Evolutionary conservation across 2,797 vertebrate genomes (phyloP), one percentile per base, ranked within the genome.

Genomic region (Silurus lanzhouensis): DNA sequence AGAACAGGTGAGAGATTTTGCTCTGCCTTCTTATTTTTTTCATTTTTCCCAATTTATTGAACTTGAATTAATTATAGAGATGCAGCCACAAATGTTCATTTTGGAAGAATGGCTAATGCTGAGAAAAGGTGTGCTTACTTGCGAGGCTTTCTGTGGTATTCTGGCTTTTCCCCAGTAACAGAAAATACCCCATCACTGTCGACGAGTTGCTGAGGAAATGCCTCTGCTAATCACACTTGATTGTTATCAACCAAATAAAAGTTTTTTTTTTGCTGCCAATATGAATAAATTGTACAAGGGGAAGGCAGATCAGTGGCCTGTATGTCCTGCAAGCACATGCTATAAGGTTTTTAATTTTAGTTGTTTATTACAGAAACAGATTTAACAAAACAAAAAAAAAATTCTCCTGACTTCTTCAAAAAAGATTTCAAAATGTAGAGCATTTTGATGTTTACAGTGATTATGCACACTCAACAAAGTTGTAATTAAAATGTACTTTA

Each of bases 1-100:
- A 99, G 91, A 99, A 99, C 93, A 97, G 98, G 98, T 99, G 81
- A 95, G 87, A 17, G 2, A 27, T 19, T 19, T 17, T 55, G 25
- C 14, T 80, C 15, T 19, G 15, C 1, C 22, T 27, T 25, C 31
- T 22, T 9, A 3, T 6, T 7, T 61, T 61, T 14, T 55, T 8
- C 25, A 52, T 38, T 67, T 66, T 66, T 20, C n/a, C 64, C 1
- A 31, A 8, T 81, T 27, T 13, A 19, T 71, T 12, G 1, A 58
- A 20, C 19, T 27, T 82, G 5, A 2, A 52, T 52, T 81, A 7
- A 48, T 52, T 46, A 19, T 17, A 64, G 22, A 64, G 77, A 17
- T 80, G n/a, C 38, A n/a, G 8, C 2, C 4, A 38, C 38, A 25
- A 25, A 52, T 17, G n/a, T 64, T 64, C 14, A 46, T 25, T 15